Evolutionary conservation across 2,113 vertebrate genomes (phyloP).

Genomic region (Pseudorectes ferrugineus): DNA sequence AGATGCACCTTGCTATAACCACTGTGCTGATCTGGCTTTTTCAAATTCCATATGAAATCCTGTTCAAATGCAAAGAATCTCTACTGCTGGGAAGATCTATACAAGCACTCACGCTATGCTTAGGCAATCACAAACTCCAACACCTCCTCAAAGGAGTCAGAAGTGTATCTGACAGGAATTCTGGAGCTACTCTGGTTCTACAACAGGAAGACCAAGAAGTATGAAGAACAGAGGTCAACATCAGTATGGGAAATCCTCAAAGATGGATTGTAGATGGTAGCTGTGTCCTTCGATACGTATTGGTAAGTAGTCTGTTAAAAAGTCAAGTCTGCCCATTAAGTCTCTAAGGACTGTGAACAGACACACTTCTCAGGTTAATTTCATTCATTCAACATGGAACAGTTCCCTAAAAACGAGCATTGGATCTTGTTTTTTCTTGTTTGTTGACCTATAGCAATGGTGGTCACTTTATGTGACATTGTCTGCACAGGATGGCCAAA

Average conservation of each 20-base stretch:
- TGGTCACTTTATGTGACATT: neutral
- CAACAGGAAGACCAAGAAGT: neutral
- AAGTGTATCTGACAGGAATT: neutral
- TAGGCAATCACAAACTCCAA: neutral
- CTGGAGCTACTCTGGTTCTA: neutral
- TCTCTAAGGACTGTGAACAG: neutral
- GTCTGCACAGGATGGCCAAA: neutral
- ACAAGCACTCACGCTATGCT: neutral
- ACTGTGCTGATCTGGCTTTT: neutral
- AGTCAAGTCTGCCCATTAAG: neutral
- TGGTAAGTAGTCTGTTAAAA: neutral
- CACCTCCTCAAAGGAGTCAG: neutral
- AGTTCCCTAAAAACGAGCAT: neutral
- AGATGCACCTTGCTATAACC: neutral
- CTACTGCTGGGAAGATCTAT: neutral
- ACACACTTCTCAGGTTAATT: neutral
- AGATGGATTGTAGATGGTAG: neutral
- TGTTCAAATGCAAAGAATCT: neutral
- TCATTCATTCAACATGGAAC: neutral
- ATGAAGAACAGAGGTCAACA: neutral
- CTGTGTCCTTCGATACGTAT: fast-evolving
- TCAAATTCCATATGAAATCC: neutral
- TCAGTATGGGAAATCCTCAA: neutral
- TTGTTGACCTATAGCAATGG: neutral
- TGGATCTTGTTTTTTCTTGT: neutral